Evolutionary conservation across 92 coral and sea anemone genomes (phyloP), one percentile per base, ranked within the genome.

Genomic region (Parazoanthus darwini): DNA sequence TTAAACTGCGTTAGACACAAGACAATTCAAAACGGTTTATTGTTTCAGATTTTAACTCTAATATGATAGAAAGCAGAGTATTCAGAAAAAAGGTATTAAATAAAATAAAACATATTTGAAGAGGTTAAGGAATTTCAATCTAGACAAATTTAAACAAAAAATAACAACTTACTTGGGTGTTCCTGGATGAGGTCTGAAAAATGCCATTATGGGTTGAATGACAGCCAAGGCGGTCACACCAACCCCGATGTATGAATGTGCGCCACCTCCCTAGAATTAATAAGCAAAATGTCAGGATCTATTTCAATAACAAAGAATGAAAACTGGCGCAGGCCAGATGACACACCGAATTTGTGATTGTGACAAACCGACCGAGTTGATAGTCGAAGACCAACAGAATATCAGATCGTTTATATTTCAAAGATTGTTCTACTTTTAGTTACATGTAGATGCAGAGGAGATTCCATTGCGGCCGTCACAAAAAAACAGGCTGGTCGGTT

Each of bases 131-230:
- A 39, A 58, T 22, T 20, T 14, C 70, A 22, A 23, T 15, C 25
- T 48, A 10, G 8, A 48, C 33, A 8, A 6, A 8, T 78, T 6
- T 23, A 7, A 78, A 11, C 6, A 8, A 80, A 50, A 51, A 35
- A 78, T n/a, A 4, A 42, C 25, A 50, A 58, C 29, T 83, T 72
- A 84, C 87, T 84, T 84, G 8, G 79, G 68, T 84, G 87, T 84
- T 84, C 87, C 87, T 6, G 87, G 87, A 48, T 84, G 78, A 25
- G 87, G 87, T 46, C 87, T 71, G 79, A 84, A 84, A 74, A 42
- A 84, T 25, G 87, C 87, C 70, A 84, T 84, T 84, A 84, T 84
- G 8, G 87, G 87, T 38, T 84, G 87, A 48, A 71, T 25, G 42
- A 84, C 13, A 18, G 87, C 87, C 51, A 84, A 33, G 66, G 18